phyloP scores from a whole-genome alignment of 1,140 invertebrate species.

The Oppia nitens region DNA sequence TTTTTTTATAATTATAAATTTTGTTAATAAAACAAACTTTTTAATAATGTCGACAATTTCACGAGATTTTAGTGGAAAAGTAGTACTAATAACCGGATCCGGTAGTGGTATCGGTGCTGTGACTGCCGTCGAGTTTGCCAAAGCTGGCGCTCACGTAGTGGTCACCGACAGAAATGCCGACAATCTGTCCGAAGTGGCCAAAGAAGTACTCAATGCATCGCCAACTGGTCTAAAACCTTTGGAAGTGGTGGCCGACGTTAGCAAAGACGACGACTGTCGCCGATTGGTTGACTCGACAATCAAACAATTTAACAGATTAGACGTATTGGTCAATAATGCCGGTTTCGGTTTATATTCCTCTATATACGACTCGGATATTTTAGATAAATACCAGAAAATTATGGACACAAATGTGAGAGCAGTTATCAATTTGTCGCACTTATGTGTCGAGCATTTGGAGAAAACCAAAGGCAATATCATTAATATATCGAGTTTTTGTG shows the following conservation, averaged over 20 bases:
- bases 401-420: constrained; percentile 5
- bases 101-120: too few relatives aligned
- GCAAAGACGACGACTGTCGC: constrained; percentile 62
- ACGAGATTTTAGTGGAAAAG: too few relatives aligned
- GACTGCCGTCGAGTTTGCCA: too few relatives aligned
- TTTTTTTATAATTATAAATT: too few relatives aligned
- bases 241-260: constrained; percentile 62
- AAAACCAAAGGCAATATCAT: constrained; percentile 65
- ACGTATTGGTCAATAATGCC: constrained; percentile 35
- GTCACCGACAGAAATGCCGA: too few relatives aligned
- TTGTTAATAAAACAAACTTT: too few relatives aligned
- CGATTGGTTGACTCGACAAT: constrained; percentile 71
- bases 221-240: neutral
- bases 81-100: too few relatives aligned
- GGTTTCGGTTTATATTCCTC: neutral
- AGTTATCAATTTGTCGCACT: constrained; percentile 41
- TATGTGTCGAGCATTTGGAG: too few relatives aligned
- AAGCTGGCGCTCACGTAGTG: too few relatives aligned
- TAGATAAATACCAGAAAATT: neutral
- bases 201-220: too few relatives aligned
- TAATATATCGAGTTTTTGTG: constrained; percentile 72
- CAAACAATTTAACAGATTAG: constrained; percentile 65
- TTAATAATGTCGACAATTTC: too few relatives aligned
- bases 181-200: too few relatives aligned
- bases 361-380: neutral